phyloP scores from a whole-genome alignment of 2,797 vertebrate species.

The Galaxias olidus region DNA sequence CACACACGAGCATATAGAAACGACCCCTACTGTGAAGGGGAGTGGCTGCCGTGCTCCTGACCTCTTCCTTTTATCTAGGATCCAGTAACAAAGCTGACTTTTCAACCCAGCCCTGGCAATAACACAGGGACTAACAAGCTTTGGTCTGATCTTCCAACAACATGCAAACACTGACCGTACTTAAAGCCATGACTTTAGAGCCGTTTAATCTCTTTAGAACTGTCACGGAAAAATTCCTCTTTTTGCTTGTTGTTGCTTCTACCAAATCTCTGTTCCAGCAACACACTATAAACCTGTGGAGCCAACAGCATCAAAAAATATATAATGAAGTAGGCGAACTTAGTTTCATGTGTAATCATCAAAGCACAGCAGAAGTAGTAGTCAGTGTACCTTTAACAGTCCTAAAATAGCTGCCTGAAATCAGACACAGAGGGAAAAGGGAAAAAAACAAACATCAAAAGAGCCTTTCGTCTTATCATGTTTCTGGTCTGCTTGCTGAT shows the following conservation, averaged over 20 bases:
- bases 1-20: slow-evolving; percentile 30
- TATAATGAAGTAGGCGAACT: slow-evolving; percentile 4
- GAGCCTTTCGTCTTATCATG: slow-evolving; percentile 10
- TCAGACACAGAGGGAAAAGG: slow-evolving; percentile 10
- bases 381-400: slow-evolving; percentile 22
- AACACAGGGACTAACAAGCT: slow-evolving; percentile 44
- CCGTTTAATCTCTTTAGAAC: too few relatives aligned
- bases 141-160: slow-evolving; percentile 28
- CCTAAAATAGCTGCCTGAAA: slow-evolving; percentile 23
- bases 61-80: slow-evolving; percentile 63
- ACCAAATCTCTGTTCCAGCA: too few relatives aligned
- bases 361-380: not conserved
- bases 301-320: slow-evolving; percentile 5
- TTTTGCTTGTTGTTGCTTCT: too few relatives aligned
- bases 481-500: slow-evolving; percentile 16
- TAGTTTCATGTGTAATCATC: slow-evolving; percentile 1
- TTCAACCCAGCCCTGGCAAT: slow-evolving; percentile 40
- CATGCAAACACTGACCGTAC: slow-evolving; percentile 16
- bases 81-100: slow-evolving; percentile 49
- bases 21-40: slow-evolving; percentile 43
- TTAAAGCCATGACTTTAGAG: too few relatives aligned
- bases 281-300: slow-evolving; percentile 13
- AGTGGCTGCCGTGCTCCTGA: slow-evolving; percentile 49
- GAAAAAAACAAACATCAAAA: slow-evolving; percentile 11
- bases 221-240: too few relatives aligned